Evolutionary conservation across 2,113 vertebrate genomes (phyloP).

Genomic region (Xyrauchen texanus): DNA sequence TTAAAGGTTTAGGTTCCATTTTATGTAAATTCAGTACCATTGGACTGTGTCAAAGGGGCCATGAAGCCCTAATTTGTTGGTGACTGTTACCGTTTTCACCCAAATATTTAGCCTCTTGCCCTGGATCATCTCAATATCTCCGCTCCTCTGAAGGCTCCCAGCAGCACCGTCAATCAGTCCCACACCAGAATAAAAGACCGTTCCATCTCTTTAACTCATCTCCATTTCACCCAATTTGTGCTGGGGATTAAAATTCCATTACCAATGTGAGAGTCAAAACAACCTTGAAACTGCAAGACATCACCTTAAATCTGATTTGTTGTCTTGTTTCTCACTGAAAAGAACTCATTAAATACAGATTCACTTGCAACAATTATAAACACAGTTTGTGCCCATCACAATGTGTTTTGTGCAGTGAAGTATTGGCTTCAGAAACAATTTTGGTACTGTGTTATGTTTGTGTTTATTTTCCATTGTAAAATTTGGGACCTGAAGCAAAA

Average conservation of each 20-base stretch:
- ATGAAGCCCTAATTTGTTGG: constrained; percentile 13
- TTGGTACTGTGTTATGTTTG: no score
- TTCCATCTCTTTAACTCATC: constrained; percentile 18
- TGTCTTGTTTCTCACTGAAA: no score
- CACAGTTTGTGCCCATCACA: no score
- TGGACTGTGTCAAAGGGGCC: constrained; percentile 2
- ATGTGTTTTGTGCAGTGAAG: no score
- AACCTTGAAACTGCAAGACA: background rate
- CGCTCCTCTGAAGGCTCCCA: constrained; percentile 47
- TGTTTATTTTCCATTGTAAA: background rate
- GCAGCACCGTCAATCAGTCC: constrained; percentile 56
- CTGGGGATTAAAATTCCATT: constrained; percentile 49
- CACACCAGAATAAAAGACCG: constrained; percentile 5
- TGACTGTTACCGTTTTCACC: constrained; percentile 26
- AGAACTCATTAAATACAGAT: no score
- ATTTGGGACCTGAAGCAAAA: background rate
- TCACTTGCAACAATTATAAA: no score
- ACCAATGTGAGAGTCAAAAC: constrained; percentile 30
- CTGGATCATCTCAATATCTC: constrained; percentile 47
- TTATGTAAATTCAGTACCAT: no score
- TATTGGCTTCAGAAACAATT: no score
- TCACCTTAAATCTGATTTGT: no score
- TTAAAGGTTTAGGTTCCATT: background rate
- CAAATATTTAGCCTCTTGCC: constrained; percentile 33
- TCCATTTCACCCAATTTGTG: constrained; percentile 56